These are phyloP conservation scores for Microtus ochrogaster DNA, from an alignment of 2,113 vertebrate species.

Conservation along the genomic window DNA sequence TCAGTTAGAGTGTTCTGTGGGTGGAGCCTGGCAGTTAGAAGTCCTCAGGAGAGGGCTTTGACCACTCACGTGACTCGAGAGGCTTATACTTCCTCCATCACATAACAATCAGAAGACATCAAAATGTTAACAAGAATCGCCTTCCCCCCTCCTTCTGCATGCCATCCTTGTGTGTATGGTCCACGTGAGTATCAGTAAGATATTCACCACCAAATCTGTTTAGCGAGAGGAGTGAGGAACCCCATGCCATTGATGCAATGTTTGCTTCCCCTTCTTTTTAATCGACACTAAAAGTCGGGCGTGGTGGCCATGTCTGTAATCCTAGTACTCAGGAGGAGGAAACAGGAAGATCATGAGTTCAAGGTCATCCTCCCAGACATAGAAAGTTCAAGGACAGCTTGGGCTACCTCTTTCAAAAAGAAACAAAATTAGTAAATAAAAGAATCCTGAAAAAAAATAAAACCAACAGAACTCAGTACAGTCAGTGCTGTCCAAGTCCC, in stretches of 20 bases:
- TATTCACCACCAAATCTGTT: not conserved
- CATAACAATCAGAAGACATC: not conserved
- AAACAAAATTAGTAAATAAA: not conserved
- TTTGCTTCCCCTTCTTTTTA: not conserved
- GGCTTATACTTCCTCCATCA: not conserved
- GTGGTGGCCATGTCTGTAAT: too few relatives aligned
- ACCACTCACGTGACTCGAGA: too few relatives aligned
- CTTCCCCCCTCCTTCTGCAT: not conserved
- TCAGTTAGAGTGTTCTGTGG: not conserved
- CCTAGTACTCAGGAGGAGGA: not conserved
- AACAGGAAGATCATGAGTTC: not conserved
- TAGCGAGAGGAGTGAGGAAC: not conserved
- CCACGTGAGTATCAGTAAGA: not conserved
- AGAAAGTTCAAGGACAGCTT: not conserved
- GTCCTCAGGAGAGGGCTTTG: not conserved
- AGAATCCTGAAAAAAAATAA: not conserved
- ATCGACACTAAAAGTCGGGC: not conserved
- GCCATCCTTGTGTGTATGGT: not conserved
- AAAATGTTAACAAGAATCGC: not conserved
- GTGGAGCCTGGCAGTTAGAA: not conserved
- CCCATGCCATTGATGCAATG: not conserved
- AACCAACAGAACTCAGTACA: not conserved
- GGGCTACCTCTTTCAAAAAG: not conserved
- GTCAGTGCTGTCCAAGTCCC: not conserved
- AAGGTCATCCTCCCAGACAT: not conserved